A percentile compares a stretch with the other conserved stretches of the same genome.
These are phyloP conservation scores for Diploptera punctata DNA, from an alignment of 2,888 invertebrate species.

Conservation along the genomic window DNA sequence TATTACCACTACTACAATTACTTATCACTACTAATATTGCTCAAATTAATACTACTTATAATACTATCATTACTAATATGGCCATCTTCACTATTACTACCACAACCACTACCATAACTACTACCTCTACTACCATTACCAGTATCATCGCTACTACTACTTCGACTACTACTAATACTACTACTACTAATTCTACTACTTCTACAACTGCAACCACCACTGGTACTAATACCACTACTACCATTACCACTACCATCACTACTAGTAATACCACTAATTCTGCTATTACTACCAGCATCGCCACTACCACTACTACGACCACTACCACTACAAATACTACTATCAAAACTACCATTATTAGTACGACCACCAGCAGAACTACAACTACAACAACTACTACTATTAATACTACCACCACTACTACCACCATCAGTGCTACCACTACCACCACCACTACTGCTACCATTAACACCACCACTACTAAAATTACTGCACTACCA, in stretches of 20 bases:
- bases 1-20: too few species aligned
- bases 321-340: slow-evolving; percentile 2
- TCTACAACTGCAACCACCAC: too few species aligned
- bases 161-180: too few species aligned
- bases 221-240: slow-evolving; percentile 8
- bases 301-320: neutral
- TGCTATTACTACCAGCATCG: neutral
- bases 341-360: neutral
- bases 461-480: neutral
- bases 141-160: too few species aligned
- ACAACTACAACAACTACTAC: neutral
- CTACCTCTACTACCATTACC: too few species aligned
- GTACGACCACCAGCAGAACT: neutral
- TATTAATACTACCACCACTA: slow-evolving; percentile 5
- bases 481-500: too few species aligned
- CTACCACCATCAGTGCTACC: neutral
- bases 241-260: neutral
- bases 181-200: too few species aligned
- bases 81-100: too few species aligned
- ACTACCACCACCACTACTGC: neutral
- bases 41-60: too few species aligned
- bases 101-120: too few species aligned
- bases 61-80: too few species aligned
- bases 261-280: neutral
- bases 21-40: too few species aligned